Conservation (phyloP, 2,797 vertebrate genomes). For the Valencia hispanica region DNA sequence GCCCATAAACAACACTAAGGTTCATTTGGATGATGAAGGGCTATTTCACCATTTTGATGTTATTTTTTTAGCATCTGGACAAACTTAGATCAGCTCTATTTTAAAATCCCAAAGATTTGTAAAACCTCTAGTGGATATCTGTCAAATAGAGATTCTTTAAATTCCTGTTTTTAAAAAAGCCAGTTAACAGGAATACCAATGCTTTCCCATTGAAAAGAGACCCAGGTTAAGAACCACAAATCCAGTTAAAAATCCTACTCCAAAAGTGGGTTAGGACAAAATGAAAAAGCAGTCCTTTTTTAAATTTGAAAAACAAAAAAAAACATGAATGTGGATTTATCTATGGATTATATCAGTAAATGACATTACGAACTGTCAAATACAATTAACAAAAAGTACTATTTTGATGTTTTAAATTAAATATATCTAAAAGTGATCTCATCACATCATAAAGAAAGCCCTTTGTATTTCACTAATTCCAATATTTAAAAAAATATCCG, state of each 20-base stretch:
- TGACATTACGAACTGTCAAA: background rate
- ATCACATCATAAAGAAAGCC: background rate
- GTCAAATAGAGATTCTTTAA: background rate
- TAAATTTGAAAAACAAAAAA: background rate
- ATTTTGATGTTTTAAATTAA: background rate
- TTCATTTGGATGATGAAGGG: background rate
- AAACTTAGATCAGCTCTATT: background rate
- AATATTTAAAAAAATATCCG: no score
- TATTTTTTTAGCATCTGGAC: background rate
- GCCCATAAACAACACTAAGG: background rate
- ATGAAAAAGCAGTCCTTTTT: background rate
- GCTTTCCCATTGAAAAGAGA: background rate
- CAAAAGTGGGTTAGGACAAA: background rate
- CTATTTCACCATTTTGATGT: background rate
- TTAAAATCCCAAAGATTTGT: background rate
- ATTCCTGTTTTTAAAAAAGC: background rate
- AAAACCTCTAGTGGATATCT: background rate
- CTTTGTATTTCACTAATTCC: background rate
- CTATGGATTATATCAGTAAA: background rate
- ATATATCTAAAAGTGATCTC: background rate
- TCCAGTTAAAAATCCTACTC: background rate
- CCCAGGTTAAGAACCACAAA: background rate
- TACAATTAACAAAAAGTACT: background rate
- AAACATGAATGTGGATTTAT: background rate
- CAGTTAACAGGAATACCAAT: background rate